Percentiles rank a stretch among this genome's conserved stretches.
Evolutionary conservation across 2,888 invertebrate genomes (phyloP).

Genomic region (Tiliacea aurago): DNA sequence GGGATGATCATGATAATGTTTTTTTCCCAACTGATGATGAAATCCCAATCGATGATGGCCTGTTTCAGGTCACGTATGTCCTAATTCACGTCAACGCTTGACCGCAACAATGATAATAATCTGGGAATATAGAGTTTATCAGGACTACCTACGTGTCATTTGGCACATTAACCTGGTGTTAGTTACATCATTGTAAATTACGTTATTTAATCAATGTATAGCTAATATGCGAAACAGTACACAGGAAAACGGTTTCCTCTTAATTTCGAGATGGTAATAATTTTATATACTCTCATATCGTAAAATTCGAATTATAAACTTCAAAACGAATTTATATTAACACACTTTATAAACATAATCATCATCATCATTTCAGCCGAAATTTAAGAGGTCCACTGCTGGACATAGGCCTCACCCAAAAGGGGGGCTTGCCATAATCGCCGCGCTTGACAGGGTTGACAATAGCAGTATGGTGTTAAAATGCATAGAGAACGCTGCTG

Average conservation of each 20-base stretch:
- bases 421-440: too few relatives aligned
- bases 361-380: too few relatives aligned
- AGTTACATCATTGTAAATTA: not conserved
- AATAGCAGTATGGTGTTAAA: too few relatives aligned
- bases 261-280: too few relatives aligned
- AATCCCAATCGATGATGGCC: not conserved
- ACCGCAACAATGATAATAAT: not conserved
- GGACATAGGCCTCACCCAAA: too few relatives aligned
- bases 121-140: not conserved
- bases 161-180: not conserved
- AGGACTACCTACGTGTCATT: not conserved
- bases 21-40: not conserved
- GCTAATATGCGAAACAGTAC: not conserved
- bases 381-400: too few relatives aligned
- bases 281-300: too few relatives aligned
- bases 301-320: too few relatives aligned
- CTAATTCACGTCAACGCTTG: not conserved
- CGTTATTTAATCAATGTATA: not conserved
- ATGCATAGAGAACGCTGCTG: too few relatives aligned
- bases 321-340: too few relatives aligned
- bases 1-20: not conserved
- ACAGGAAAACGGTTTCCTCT: not conserved
- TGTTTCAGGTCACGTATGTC: slow-evolving; percentile 5
- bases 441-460: too few relatives aligned
- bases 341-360: too few relatives aligned